Evolutionary conservation across 2,888 invertebrate species (phyloP).

Genomic region (Melieria crassipennis): DNA sequence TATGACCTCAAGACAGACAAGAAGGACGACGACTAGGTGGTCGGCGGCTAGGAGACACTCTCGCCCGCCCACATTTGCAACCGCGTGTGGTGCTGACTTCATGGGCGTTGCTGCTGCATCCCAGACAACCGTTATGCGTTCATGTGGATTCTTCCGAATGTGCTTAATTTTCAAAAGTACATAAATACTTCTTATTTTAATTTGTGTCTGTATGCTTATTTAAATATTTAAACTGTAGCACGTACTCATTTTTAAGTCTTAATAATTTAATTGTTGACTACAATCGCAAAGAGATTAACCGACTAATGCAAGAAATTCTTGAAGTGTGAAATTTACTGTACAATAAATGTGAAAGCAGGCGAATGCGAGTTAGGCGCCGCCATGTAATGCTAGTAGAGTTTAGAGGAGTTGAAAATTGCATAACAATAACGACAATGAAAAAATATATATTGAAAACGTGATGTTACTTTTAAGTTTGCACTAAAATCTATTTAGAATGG

Average conservation of each 20-base stretch:
- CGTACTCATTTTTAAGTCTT: too few species aligned
- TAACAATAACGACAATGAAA: too few species aligned
- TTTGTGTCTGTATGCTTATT: slow-evolving; percentile 5
- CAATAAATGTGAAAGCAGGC: too few species aligned
- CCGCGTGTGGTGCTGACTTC: slow-evolving; percentile 7
- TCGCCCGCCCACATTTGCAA: slow-evolving; percentile 8
- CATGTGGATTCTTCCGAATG: slow-evolving; percentile 48
- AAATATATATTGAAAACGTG: slow-evolving; percentile 17
- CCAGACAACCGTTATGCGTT: slow-evolving; percentile 1
- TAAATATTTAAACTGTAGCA: background rate
- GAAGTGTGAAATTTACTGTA: too few species aligned
- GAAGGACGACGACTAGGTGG: slow-evolving; percentile 89
- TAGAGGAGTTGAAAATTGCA: too few species aligned
- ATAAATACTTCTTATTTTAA: slow-evolving; percentile 29
- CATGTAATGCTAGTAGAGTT: too few species aligned
- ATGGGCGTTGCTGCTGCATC: slow-evolving; percentile 10
- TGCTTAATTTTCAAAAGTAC: slow-evolving; percentile 43
- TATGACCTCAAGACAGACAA: slow-evolving; percentile 95
- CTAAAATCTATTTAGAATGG: slow-evolving; percentile 20
- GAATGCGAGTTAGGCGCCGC: too few species aligned
- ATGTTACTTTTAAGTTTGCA: slow-evolving; percentile 26
- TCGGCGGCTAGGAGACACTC: background rate
- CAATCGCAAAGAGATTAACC: too few species aligned
- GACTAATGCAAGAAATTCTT: too few species aligned
- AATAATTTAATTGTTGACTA: too few species aligned